These are phyloP conservation scores for Adineta ricciae DNA, from an alignment of 2,888 invertebrate genomes.

Conservation along the genomic window DNA sequence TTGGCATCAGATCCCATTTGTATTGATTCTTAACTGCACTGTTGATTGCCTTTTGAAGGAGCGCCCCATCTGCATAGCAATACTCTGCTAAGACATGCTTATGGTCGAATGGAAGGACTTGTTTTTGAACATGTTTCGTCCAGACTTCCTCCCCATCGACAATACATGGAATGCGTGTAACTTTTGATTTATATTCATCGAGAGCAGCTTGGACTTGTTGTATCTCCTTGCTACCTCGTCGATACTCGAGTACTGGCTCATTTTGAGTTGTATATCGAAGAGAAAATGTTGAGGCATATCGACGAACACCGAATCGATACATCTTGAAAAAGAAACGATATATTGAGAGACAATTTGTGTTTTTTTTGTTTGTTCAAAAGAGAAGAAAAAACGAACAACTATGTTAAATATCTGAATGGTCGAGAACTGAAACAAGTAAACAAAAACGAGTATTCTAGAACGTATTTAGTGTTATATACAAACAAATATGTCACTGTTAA, in stretches of 20 bases:
- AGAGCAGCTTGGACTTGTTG: slow-evolving; percentile 63
- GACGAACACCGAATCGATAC: not conserved
- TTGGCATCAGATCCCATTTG: slow-evolving; percentile 76
- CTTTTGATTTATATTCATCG: slow-evolving; percentile 52
- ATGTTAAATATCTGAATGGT: slow-evolving; percentile 13
- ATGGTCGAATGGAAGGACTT: slow-evolving; percentile 81
- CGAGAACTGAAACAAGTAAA: not conserved
- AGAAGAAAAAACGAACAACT: not conserved
- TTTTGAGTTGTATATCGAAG: slow-evolving; percentile 44
- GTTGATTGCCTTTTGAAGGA: slow-evolving; percentile 73
- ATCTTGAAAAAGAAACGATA: not conserved
- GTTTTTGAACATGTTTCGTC: slow-evolving; percentile 65
- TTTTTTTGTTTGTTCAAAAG: not conserved
- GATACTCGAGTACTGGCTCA: slow-evolving; percentile 59
- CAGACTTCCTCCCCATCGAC: slow-evolving; percentile 79
- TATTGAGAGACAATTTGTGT: not conserved
- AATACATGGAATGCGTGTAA: slow-evolving; percentile 68
- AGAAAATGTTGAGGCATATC: slow-evolving; percentile 5
- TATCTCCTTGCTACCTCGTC: slow-evolving; percentile 71
- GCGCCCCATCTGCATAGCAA: slow-evolving; percentile 73
- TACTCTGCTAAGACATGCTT: slow-evolving; percentile 74
- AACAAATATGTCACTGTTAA: not conserved
- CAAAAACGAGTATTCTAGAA: not conserved
- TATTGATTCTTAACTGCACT: slow-evolving; percentile 66
- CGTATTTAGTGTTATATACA: not conserved